Base-by-base conservation (phyloP, 2,113 vertebrate species). In the Malurus melanocephalus region DNA sequence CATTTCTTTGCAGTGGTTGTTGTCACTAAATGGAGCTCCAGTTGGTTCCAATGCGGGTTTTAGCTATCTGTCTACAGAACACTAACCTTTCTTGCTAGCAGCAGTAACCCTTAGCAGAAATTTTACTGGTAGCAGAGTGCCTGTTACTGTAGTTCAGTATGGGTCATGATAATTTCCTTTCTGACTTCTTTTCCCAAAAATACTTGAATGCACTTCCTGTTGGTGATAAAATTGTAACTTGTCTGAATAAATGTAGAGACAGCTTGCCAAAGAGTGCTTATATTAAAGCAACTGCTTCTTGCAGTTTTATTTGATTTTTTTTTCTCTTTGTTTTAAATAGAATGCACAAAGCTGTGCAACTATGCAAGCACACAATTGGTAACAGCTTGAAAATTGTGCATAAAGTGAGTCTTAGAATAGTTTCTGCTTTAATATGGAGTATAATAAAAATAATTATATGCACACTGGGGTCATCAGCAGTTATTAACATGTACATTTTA, bases 131-230 rank as follows among this genome's bases (percentile, higher is more conserved):
- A 93, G 69, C 77, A 68, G 35, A 60, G 32, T 84, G 61, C 35
- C 49, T 87, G 23, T 74, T 85, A 67, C 40, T 1, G 0, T 79
- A 51, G 90, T 72, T 88, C 80, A 72, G 0, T 72, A 64, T 68
- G 23, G 80, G 62, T 75, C 0, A 11, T 75, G 78, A 65, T 68
- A 64, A 68, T 85, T 92, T 94, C 73, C 56, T 74, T 91, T 91
- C 73, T 75, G 61, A 92, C 92, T 90, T 85, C 57, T 94, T 93
- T 90, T 88, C 80, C 83, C 82, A 21, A 86, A 94, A 94, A 88
- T 88, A 88, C 73, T 90, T 88, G 61, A 90, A 46, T 92, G 19
- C 20, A 21, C 87, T 93, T 95, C 88, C 90, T 90, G 24, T 57
- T 84, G 78, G 66, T 88, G 87, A 88, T 90, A 65, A 92, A 84